phyloP scores from a whole-genome alignment of 2,113 vertebrate genomes.

The Chascanopsetta lugubris region DNA sequence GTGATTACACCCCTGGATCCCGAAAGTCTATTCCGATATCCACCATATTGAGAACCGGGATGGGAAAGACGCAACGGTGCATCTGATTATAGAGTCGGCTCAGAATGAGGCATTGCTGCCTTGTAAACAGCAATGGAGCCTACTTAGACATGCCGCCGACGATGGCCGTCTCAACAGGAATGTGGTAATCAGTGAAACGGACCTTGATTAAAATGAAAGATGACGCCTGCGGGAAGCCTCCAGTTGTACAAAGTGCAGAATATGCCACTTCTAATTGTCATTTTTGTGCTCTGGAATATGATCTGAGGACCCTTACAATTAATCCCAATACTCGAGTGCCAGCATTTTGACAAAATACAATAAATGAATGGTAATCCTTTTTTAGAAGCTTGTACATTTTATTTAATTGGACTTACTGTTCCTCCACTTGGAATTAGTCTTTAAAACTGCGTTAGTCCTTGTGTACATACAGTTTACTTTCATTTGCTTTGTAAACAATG shows the following conservation, averaged over 20 bases:
- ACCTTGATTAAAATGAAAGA: slow-evolving; percentile 53
- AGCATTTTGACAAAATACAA: neutral
- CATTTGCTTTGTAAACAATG: too few species aligned
- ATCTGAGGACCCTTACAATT: slow-evolving; percentile 3
- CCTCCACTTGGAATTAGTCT: too few species aligned
- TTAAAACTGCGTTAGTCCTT: too few species aligned
- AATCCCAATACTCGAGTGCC: slow-evolving; percentile 1
- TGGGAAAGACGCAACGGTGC: slow-evolving; percentile 41
- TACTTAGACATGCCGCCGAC: slow-evolving; percentile 54
- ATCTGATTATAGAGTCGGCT: slow-evolving; percentile 55
- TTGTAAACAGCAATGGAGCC: slow-evolving; percentile 46
- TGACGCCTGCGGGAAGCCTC: slow-evolving; percentile 12
- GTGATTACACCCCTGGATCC: slow-evolving; percentile 39
- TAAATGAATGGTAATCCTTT: too few species aligned
- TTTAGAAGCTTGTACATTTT: too few species aligned
- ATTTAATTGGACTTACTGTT: too few species aligned
- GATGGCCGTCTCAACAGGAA: slow-evolving; percentile 49
- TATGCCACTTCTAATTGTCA: slow-evolving; percentile 33
- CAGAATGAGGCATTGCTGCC: slow-evolving; percentile 40
- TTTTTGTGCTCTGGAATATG: slow-evolving; percentile 30
- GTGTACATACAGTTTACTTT: too few species aligned
- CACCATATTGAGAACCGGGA: slow-evolving; percentile 16
- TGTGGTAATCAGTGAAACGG: slow-evolving; percentile 52
- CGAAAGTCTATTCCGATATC: slow-evolving; percentile 33
- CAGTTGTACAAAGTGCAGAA: slow-evolving; percentile 30